phyloP scores from a whole-genome alignment of 2,888 invertebrate genomes.

The Rotaria socialis region DNA sequence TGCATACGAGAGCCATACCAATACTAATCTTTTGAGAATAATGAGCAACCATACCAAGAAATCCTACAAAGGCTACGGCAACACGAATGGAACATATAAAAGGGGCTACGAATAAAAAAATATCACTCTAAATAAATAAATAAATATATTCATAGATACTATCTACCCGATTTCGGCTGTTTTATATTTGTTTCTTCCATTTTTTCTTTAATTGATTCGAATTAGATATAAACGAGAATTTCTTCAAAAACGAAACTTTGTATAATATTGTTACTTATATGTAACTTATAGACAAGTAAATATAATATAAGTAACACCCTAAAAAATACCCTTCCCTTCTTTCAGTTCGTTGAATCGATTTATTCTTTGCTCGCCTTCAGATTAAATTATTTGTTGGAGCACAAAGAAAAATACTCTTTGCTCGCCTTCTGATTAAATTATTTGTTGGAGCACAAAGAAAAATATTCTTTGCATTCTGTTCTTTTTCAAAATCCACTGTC shows the following conservation, averaged over 20 bases:
- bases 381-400: no score
- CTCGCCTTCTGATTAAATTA: no score
- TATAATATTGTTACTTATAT: neutral
- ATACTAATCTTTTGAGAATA: conserved; percentile 45
- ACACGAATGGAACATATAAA: neutral
- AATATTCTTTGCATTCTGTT: neutral
- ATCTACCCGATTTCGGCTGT: neutral
- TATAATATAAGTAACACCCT: neutral
- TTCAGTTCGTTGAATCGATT: neutral
- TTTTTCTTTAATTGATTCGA: neutral
- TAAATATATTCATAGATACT: neutral
- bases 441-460: neutral
- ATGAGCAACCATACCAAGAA: conserved; percentile 20
- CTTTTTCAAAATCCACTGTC: neutral
- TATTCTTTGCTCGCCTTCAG: neutral
- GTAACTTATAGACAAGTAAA: neutral
- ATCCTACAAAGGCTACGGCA: neutral
- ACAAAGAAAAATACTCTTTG: neutral
- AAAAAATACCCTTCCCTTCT: neutral
- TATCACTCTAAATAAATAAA: neutral
- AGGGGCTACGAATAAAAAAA: neutral
- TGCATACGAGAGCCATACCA: conserved; percentile 46
- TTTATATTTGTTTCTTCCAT: neutral
- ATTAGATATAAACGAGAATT: neutral
- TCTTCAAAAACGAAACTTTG: neutral